Evolutionary conservation across 2,888 invertebrate genomes (phyloP).

Genomic region (Scaptomyza flava): DNA sequence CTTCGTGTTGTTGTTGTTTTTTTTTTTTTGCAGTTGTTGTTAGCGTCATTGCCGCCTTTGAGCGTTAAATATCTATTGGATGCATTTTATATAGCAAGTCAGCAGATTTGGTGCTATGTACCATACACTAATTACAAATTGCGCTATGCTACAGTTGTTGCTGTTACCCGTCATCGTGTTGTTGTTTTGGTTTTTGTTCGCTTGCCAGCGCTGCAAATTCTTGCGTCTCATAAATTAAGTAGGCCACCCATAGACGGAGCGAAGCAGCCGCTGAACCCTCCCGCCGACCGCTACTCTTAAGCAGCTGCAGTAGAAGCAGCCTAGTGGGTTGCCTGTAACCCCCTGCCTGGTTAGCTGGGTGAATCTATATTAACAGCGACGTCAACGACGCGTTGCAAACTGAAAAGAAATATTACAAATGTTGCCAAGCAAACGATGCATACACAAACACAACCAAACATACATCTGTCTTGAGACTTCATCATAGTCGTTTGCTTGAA

Average conservation of each 20-base stretch:
- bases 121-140: slow-evolving; percentile 76
- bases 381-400: slow-evolving; percentile 73
- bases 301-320: slow-evolving; percentile 52
- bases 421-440: slow-evolving; percentile 59
- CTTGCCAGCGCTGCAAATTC: slow-evolving; percentile 66
- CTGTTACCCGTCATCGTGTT: slow-evolving; percentile 8
- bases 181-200: slow-evolving; percentile 19
- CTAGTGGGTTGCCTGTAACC: slow-evolving; percentile 55
- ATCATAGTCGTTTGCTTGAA: slow-evolving; percentile 69
- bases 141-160: slow-evolving; percentile 59
- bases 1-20: slow-evolving; percentile 6
- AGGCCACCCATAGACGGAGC: slow-evolving; percentile 73
- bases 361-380: slow-evolving; percentile 78
- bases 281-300: background rate
- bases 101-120: slow-evolving; percentile 66
- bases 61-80: slow-evolving; percentile 63
- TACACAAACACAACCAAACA: slow-evolving; percentile 21
- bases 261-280: slow-evolving; percentile 40
- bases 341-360: slow-evolving; percentile 40
- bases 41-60: slow-evolving; percentile 49
- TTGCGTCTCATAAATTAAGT: slow-evolving; percentile 80
- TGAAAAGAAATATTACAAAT: slow-evolving; percentile 79
- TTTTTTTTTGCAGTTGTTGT: slow-evolving; percentile 32
- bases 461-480: slow-evolving; percentile 68
- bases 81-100: slow-evolving; percentile 61